Evolutionary conservation across 1,140 invertebrate genomes (phyloP).

Genomic region (Brachionus paranguensis): DNA sequence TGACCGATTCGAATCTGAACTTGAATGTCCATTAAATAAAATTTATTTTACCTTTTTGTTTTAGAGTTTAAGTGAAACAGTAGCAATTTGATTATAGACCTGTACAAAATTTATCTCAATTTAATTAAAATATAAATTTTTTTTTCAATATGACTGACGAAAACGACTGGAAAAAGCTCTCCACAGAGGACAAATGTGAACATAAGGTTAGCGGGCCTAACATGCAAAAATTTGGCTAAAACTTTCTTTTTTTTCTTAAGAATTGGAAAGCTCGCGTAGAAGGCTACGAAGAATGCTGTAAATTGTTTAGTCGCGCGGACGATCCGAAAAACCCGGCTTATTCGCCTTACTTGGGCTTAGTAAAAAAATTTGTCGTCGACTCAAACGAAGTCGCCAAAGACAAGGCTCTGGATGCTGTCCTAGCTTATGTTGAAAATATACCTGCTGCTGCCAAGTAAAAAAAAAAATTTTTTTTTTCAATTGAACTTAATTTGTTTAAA

Average conservation of each 20-base stretch:
- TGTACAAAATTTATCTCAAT: constrained; percentile 1
- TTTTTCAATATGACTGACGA: constrained; percentile 56
- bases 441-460: constrained; percentile 59
- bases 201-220: constrained; percentile 66
- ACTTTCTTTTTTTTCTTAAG: background rate
- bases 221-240: constrained; percentile 49
- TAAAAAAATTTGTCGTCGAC: constrained; percentile 91
- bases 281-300: constrained; percentile 86
- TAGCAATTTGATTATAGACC: background rate
- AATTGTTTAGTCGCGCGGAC: constrained; percentile 66
- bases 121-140: background rate
- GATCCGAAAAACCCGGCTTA: constrained; percentile 84
- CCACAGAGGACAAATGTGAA: constrained; percentile 79
- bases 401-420: constrained; percentile 82
- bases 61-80: background rate
- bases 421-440: constrained; percentile 66
- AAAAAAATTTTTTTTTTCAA: background rate
- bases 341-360: constrained; percentile 77
- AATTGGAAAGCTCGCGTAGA: constrained; percentile 85
- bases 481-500: constrained; percentile 47
- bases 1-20: background rate
- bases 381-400: constrained; percentile 91
- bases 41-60: background rate
- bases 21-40: background rate
- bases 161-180: constrained; percentile 81